Percentiles rank a stretch among this genome's conserved stretches.
Evolutionary conservation across 2,888 invertebrate species (phyloP).

Genomic region (Heliconius ismenius): DNA sequence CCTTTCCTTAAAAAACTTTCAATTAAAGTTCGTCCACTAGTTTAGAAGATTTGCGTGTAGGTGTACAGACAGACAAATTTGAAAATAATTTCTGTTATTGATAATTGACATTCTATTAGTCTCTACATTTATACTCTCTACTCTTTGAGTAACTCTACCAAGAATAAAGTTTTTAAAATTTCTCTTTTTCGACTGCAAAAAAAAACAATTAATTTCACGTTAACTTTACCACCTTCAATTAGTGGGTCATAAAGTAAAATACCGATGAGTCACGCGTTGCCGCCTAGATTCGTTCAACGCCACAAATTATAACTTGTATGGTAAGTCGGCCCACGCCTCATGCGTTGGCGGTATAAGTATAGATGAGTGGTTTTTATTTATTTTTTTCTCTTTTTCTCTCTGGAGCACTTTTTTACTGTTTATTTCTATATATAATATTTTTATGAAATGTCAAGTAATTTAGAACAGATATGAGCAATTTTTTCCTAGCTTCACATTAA

Average conservation of each 20-base stretch:
- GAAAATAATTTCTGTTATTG: no score
- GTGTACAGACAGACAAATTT: no score
- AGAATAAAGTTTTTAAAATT: no score
- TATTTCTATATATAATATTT: not conserved
- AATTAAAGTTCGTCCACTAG: no score
- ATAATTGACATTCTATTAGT: no score
- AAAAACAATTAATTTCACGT: not conserved
- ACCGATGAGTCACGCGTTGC: constrained; percentile 25
- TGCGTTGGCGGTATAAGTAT: constrained; percentile 43
- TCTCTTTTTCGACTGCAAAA: not conserved
- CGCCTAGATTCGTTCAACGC: constrained; percentile 19
- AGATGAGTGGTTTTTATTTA: constrained; percentile 21
- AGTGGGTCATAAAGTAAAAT: constrained; percentile 7
- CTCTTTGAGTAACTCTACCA: no score
- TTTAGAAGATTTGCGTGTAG: no score
- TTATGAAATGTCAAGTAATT: not conserved
- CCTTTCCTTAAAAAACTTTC: no score
- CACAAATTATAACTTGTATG: constrained; percentile 45
- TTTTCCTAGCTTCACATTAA: no score
- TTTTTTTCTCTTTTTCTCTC: constrained; percentile 5
- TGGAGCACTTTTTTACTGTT: constrained; percentile 24
- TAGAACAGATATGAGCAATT: not conserved
- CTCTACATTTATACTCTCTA: no score
- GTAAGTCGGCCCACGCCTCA: constrained; percentile 42
- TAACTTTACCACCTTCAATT: constrained; percentile 5